phyloP scores from a whole-genome alignment of 2,888 invertebrate genomes.

The Dusona sp. region DNA sequence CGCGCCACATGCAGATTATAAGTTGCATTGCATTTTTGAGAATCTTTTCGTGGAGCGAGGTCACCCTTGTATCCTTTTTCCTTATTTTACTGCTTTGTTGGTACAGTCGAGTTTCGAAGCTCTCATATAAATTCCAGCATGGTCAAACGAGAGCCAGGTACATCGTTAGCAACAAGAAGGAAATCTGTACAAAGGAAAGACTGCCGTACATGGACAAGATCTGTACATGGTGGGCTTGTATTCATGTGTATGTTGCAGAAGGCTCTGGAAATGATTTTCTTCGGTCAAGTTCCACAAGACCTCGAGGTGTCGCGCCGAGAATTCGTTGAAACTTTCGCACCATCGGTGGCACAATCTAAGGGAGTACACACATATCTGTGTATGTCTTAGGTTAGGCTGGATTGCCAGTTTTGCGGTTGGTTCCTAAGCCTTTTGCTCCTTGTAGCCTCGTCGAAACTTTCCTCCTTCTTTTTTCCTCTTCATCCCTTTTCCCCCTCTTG shows the following conservation, averaged over 20 bases:
- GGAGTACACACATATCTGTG: not conserved
- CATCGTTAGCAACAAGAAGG: conserved; percentile 47
- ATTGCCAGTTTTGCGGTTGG: conserved; percentile 51
- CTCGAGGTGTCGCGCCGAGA: conserved; percentile 56
- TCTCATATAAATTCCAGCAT: conserved; percentile 56
- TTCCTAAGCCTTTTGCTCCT: conserved; percentile 43
- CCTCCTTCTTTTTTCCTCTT: conserved; percentile 24
- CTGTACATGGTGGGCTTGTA: conserved; percentile 7
- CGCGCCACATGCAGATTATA: conserved; percentile 21
- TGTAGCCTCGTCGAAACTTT: conserved; percentile 58
- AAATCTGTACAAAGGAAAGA: conserved; percentile 8
- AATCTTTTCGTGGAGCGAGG: conserved; percentile 38
- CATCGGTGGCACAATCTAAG: conserved; percentile 39
- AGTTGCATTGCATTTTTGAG: conserved; percentile 54
- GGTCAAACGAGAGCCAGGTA: conserved; percentile 29
- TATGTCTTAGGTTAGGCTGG: conserved; percentile 10
- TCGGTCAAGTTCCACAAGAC: conserved; percentile 61
- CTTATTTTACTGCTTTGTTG: conserved; percentile 30
- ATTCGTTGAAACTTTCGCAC: conserved; percentile 63
- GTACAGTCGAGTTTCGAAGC: conserved; percentile 21
- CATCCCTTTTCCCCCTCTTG: conserved; percentile 13
- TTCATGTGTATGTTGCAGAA: not conserved
- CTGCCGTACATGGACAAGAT: not conserved
- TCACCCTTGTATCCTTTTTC: not conserved
- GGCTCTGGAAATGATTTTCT: conserved; percentile 30